Base-by-base conservation (phyloP, 2,797 vertebrate species). In the Girardinus metallicus region DNA sequence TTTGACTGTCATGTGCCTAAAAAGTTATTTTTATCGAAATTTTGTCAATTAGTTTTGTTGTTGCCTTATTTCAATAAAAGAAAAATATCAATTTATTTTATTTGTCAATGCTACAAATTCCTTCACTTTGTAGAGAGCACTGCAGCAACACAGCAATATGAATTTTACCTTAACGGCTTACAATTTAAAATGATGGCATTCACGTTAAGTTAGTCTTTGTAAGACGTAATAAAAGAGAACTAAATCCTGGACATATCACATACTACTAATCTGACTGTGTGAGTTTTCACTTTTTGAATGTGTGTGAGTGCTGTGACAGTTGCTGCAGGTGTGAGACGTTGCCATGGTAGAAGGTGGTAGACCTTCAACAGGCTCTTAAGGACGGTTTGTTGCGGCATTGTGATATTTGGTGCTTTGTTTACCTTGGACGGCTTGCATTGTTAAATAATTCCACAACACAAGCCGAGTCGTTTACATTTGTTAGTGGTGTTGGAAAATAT, bases 301-400 rank as follows among this genome's bases (percentile, higher is more conserved):
- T 84, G 84, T 87, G 74, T 82, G 84, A 82, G 88, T 88, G 91
- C 91, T 90, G 86, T 92, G 90, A 89, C 92, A 91, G 88, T 84
- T n/a, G 73, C 83, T 49, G 84, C 82, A 90, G 90, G 94, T 93
- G 94, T 83, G 83, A 94, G 92, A 91, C 86, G 88, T 89, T 85
- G 78, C 78, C 81, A 62, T 89, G 87, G 91, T 74, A 80, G 79
- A 85, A 90, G 64, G 80, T 83, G 80, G 83, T 74, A 83, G 74
- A 87, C 84, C 68, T 51, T n/a, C 43, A 41, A n/a, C 23, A 71
- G 87, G 36, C 87, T 82, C 68, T n/a, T 90, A 57, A 84, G 84
- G 87, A 89, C 18, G 51, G 77, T 10, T 71, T 43, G 15, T 75
- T 53, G 46, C 60, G 73, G 72, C 81, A 82, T 89, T 87, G 79